Base-by-base conservation (phyloP, 2,113 vertebrate species). In the Sphaerodactylus townsendi region DNA sequence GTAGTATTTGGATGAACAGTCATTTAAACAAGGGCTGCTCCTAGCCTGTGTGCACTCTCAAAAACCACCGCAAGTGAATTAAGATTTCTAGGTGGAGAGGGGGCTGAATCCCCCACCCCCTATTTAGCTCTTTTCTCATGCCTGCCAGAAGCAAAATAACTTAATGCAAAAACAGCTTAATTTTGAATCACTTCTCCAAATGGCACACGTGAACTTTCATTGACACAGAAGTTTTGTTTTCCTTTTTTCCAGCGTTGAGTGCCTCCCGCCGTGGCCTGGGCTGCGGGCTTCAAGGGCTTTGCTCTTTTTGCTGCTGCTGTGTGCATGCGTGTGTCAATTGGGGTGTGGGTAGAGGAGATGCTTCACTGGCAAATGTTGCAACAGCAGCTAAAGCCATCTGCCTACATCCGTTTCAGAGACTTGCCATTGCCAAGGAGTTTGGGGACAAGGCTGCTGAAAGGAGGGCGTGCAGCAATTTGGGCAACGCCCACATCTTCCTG, bases 391-490 rank as follows among this genome's bases (percentile, higher is more conserved):
- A 88, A 10, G 0, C 1, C 0, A 48, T n/a, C 50, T 85, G 37
- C 92, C 15, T 87, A n/a, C 19, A 79, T 78, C 84, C 77, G 39
- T 93, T 86, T 37, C 95, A 99, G 99, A 96, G 99, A 84, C 97
- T 99, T 11, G 97, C 98, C 91, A 99, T 99, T 0, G 99, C 99
- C 21, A 99, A 99, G 95, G 99, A 99, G 88, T 99, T 99, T 56
- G 99, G 99, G 81, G 99, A 99, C 95, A 98, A 98, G 94, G 98
- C 98, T 0, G 99, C 99, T 0, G 98, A 99, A 90, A 92, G 98
- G 77, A 92, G 99, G 71, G 99, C 99, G 0, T 98, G 99, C 96
- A 99, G 98, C 95, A 99, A 99, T 91, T 95, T 99, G 48, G 99
- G 98, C 68, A 99, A 99, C 0, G 97, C 99, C 0, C 96, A 99